Base-by-base conservation (phyloP, 2,888 invertebrate species). In the Brachyopa scutellaris region DNA sequence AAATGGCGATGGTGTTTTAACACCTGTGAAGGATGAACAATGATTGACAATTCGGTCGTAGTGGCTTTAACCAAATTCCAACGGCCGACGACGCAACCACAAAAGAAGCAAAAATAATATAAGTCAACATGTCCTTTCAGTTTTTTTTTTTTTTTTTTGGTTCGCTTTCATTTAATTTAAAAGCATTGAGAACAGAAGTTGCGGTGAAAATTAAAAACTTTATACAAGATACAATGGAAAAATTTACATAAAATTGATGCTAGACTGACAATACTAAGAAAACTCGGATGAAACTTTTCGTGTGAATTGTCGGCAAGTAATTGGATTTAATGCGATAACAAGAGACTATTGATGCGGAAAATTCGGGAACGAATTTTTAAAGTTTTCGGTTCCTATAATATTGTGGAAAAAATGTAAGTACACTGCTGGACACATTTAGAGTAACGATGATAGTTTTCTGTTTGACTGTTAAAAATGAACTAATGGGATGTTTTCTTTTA, bases 21-120 rank as follows among this genome's bases (percentile, higher is more conserved):
- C 73, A 73, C 73, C 73, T 73, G 73, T 64, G 47, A 73, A 73
- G 42, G 47, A 73, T 73, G 64, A 73, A 73, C 47, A 53, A 64
- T 64, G 73, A 73, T 73, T 73, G 73, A 73, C 64, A 62, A 36
- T 15, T 42, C 23, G 36, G 45, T 42, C 11, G 26, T 8, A 40
- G 26, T 29, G 57, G 55, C 57, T 6, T 38, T 5, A 23, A 17
- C 23, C 15, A 11, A 49, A 57, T 47, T 66, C 49, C 57, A 8
- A 64, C 42, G n/a, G n/a, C n/a, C n/a, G n/a, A n/a, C 23, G 49
- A 26, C 19, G 19, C 26, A 36, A 26, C 72, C 61, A 33, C 42
- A 21, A 51, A 29, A 36, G 45, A 51, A 36, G 13, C 11, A 31
- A 61, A 45, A 47, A 9, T 9, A 13, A 47, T 40, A 62, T 62